Evolutionary conservation across 2,113 vertebrate genomes (phyloP), one percentile per base, ranked within the genome.

Genomic region (Megaptera novaeangliae): DNA sequence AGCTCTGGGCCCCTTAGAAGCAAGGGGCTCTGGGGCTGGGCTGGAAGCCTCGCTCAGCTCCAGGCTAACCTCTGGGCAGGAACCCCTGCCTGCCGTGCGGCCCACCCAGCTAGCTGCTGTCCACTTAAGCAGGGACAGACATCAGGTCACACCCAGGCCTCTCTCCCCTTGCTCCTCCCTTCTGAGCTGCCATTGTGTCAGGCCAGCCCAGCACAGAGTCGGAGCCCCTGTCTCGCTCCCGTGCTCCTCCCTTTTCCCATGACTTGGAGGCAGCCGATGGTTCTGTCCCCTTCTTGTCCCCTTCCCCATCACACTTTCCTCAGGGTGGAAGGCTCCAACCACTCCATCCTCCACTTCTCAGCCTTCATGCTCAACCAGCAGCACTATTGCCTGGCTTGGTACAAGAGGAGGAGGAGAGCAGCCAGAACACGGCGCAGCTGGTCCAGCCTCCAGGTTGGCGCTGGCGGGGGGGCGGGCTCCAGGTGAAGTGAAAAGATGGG

Each of bases 381-480:
- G 0, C 27, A 5, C 44, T 25, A 1, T 0, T 25, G 46, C n/a
- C 72, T 7, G 64, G 27, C 18, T 6, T 9, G 80, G 52, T 3
- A 13, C 55, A 11, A 44, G 55, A 83, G 44, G 55, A 83, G 49
- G 6, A 59, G 39, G 44, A 27, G 34, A 46, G 36, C 14, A 14
- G 41, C 72, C 8, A 17, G 36, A 61, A 36, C 8, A 2, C 5
- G 3, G 63, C 0, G 10, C 49, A 21, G 84, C 74, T 4, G 59
- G 64, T 12, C 64, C 85, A n/a, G 59, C 59, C 86, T 57, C 63
- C 66, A 2, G 74, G 71, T 39, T 11, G n/a, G 49, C 1, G 23
- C 34, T 20, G 85, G 25, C 82, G 12, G 15, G 46, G 41, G 27
- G 27, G 5, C 46, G 44, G 46, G 27, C 46, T 78, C 84, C 6